These are phyloP conservation scores for Nasonia giraulti DNA, from an alignment of 1,140 invertebrate genomes.

Conservation along the genomic window DNA sequence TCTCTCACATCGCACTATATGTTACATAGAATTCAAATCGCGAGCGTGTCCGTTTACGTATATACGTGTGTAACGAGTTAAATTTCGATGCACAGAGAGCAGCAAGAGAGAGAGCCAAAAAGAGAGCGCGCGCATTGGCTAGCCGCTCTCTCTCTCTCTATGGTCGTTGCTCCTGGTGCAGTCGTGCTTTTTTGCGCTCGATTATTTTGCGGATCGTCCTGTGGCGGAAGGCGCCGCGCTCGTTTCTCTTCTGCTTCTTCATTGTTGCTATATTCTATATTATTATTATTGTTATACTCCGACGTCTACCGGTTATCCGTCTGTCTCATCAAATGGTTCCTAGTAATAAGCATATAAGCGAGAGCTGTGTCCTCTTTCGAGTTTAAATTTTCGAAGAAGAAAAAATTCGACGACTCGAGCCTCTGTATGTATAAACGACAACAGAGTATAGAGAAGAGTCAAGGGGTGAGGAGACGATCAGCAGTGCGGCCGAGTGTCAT, in stretches of 20 bases:
- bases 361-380: neutral
- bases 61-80: too few relatives aligned
- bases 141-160: neutral
- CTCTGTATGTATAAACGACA: too few relatives aligned
- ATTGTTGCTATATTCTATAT: neutral
- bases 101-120: neutral
- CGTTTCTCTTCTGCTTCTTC: neutral
- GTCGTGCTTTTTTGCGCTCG: constrained; percentile 2
- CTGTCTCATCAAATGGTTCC: neutral
- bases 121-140: neutral
- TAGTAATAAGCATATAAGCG: neutral
- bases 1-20: too few relatives aligned
- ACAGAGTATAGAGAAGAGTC: neutral
- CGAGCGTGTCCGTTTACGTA: too few relatives aligned
- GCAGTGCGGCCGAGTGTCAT: neutral
- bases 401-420: neutral
- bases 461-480: too few relatives aligned
- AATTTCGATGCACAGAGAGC: neutral
- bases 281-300: too few relatives aligned
- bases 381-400: too few relatives aligned
- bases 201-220: constrained; percentile 3
- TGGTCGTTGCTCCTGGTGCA: neutral
- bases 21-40: too few relatives aligned
- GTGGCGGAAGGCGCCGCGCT: neutral
- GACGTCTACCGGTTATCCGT: neutral